A percentile compares a stretch with the other conserved stretches of the same genome.
phyloP scores from a whole-genome alignment of 2,113 vertebrate genomes.

The Hydropotes inermis region DNA sequence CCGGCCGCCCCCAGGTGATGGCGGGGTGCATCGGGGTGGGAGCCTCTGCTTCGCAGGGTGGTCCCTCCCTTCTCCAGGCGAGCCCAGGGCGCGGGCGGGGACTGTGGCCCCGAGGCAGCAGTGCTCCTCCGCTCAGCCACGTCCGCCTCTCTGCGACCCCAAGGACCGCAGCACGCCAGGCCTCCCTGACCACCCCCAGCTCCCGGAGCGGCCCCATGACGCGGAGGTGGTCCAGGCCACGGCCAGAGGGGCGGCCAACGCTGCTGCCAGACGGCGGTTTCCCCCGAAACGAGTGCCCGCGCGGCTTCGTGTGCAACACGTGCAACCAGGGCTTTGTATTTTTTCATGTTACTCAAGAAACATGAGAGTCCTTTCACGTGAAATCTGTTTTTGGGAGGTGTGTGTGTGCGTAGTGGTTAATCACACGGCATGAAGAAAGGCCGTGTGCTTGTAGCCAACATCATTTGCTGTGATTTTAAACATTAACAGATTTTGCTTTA shows the following conservation, averaged over 20 bases:
- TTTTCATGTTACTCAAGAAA: neutral
- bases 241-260: neutral
- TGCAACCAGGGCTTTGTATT: neutral
- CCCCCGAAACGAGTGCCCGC: fast-evolving
- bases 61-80: neutral
- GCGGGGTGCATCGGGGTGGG: neutral
- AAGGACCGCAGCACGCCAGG: neutral
- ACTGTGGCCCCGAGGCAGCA: neutral
- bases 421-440: neutral
- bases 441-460: neutral
- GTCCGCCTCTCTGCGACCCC: neutral
- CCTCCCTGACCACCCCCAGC: neutral
- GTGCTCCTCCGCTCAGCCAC: neutral
- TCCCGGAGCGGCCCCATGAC: fast-evolving
- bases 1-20: neutral
- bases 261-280: neutral
- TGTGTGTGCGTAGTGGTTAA: neutral
- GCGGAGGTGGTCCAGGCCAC: fast-evolving
- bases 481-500: neutral
- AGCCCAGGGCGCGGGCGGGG: neutral
- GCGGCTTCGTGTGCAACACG: neutral
- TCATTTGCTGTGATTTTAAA: neutral
- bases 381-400: neutral
- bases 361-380: neutral
- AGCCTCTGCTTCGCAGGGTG: neutral